Percentiles rank a stretch among this genome's conserved stretches.
Evolutionary conservation across 2,113 vertebrate species (phyloP).

Genomic region (Vulpes ferrilata): DNA sequence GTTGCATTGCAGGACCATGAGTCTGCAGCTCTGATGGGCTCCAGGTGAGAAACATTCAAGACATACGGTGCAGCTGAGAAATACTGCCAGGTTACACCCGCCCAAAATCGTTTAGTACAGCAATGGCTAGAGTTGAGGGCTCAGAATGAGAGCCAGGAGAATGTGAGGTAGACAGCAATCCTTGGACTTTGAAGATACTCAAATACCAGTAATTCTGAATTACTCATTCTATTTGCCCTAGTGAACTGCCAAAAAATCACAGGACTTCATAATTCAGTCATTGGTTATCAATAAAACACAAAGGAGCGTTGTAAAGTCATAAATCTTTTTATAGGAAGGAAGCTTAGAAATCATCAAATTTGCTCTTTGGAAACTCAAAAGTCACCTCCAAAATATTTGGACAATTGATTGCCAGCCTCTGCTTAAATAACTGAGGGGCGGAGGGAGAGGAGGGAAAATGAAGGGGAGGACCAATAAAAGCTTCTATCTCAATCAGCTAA

Average conservation of each 20-base stretch:
- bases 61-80: no score
- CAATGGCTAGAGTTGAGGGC: background rate
- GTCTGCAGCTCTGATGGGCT: background rate
- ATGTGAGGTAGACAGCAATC: accelerated
- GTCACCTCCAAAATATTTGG: background rate
- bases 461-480: no score
- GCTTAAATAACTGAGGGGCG: background rate
- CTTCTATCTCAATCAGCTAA: background rate
- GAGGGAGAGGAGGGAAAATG: no score
- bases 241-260: background rate
- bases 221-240: background rate
- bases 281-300: background rate
- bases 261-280: background rate
- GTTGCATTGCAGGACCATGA: background rate
- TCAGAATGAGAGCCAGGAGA: background rate
- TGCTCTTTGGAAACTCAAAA: background rate
- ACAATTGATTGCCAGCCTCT: background rate
- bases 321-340: background rate
- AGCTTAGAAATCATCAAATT: background rate
- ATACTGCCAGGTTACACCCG: accelerated
- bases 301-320: background rate
- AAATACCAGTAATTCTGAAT: background rate
- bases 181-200: background rate
- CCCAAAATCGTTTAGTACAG: background rate
- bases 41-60: background rate